Evolutionary conservation across 2,797 vertebrate species (phyloP).

Genomic region (Ibycter americanus): DNA sequence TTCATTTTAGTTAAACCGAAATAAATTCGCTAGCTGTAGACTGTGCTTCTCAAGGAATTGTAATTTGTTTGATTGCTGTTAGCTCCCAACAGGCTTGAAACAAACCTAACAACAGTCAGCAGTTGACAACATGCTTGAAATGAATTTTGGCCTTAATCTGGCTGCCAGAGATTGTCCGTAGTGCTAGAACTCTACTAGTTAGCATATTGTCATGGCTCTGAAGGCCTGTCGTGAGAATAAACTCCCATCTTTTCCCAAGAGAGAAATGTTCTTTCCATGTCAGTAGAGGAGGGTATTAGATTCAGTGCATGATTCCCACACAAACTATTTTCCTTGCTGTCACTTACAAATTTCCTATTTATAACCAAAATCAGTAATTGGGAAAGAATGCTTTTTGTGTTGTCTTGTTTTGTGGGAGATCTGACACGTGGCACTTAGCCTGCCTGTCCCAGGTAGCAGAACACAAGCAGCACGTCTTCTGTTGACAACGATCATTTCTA

Average conservation of each 20-base stretch:
- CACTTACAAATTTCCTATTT: background rate
- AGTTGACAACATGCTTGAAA: background rate
- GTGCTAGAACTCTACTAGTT: background rate
- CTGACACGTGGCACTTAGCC: background rate
- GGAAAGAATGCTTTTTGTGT: background rate
- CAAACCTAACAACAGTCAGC: background rate
- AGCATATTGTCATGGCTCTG: background rate
- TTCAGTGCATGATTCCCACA: conserved; percentile 10
- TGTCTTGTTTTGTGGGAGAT: background rate
- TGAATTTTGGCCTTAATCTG: background rate
- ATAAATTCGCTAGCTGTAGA: background rate
- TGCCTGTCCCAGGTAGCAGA: background rate
- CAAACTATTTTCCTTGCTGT: conserved; percentile 1
- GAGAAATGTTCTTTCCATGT: background rate
- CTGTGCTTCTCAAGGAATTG: background rate
- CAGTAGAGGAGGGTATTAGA: background rate
- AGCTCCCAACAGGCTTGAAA: background rate
- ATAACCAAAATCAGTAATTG: background rate
- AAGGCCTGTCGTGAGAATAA: background rate
- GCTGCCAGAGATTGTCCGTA: background rate
- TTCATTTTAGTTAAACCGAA: background rate
- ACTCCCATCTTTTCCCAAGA: background rate
- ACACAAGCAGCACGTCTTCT: background rate
- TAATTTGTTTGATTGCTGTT: background rate
- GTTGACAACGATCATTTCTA: background rate